Evolutionary conservation across 2,113 vertebrate species (phyloP).

Genomic region (Brevimyrus niger): DNA sequence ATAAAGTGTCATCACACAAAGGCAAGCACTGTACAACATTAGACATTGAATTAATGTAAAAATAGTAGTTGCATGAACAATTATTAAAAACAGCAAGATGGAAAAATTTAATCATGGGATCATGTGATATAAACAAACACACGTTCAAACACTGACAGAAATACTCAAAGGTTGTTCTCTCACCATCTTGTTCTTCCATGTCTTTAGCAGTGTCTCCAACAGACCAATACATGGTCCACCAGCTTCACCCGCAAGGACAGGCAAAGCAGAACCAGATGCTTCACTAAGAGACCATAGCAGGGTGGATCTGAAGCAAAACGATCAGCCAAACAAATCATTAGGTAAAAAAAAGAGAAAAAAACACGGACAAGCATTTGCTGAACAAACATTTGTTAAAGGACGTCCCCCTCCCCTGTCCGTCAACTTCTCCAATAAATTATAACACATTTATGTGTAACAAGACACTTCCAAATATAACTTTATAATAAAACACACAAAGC

Average conservation of each 20-base stretch:
- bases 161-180: slow-evolving; percentile 27
- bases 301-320: not conserved
- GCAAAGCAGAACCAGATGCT: not conserved
- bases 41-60: not conserved
- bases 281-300: not conserved
- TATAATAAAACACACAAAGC: not conserved
- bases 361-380: not conserved
- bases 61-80: not conserved
- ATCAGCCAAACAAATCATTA: not conserved
- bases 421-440: not conserved
- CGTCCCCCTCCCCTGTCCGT: not conserved
- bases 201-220: slow-evolving; percentile 46
- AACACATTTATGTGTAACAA: not conserved
- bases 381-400: not conserved
- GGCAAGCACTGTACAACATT: not conserved
- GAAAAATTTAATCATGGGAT: not conserved
- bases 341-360: not conserved
- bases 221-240: slow-evolving; percentile 71
- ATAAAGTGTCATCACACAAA: not conserved
- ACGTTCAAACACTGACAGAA: not conserved
- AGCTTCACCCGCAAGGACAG: slow-evolving; percentile 27
- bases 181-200: slow-evolving; percentile 63
- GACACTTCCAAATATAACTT: not conserved
- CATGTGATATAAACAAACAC: not conserved
- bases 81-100: not conserved